Conservation (phyloP, 2,888 invertebrate species). For the Dryobota labecula region DNA sequence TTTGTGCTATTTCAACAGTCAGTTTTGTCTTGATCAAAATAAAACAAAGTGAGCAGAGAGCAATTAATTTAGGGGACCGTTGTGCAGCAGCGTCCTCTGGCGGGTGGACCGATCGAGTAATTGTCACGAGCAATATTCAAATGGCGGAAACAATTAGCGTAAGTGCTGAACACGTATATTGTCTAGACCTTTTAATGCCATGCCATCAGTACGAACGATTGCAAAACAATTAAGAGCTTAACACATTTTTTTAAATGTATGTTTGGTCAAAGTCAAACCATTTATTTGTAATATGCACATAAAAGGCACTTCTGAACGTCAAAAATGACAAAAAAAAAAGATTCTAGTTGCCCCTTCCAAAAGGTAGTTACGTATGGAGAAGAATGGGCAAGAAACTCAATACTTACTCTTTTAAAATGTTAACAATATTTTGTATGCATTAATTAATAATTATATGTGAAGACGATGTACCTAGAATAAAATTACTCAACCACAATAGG, state of each 20-base stretch:
- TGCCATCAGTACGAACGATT: constrained; percentile 34
- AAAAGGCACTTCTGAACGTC: too few species aligned
- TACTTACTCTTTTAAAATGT: too few species aligned
- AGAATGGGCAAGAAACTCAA: too few species aligned
- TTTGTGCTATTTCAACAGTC: constrained; percentile 67
- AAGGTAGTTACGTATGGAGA: too few species aligned
- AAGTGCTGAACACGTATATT: constrained; percentile 84
- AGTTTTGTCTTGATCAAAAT: constrained; percentile 75
- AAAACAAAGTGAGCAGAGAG: constrained; percentile 86
- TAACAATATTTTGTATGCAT: too few species aligned
- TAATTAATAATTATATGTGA: too few species aligned
- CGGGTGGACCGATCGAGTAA: constrained; percentile 88
- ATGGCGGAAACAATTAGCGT: constrained; percentile 90
- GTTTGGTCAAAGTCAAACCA: too few species aligned
- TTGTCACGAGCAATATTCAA: constrained; percentile 90
- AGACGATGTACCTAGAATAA: too few species aligned
- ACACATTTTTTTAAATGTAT: neutral
- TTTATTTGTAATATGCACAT: too few species aligned
- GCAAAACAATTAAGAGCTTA: constrained; percentile 51
- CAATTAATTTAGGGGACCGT: constrained; percentile 87
- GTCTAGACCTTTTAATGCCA: constrained; percentile 66
- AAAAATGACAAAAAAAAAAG: too few species aligned
- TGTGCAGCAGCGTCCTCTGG: constrained; percentile 76
- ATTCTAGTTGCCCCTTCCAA: too few species aligned
- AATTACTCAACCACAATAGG: too few species aligned